Percentiles rank a stretch among this genome's conserved stretches.
These are phyloP conservation scores for Microcaecilia unicolor DNA, from an alignment of 2,797 vertebrate genomes.

Conservation along the genomic window DNA sequence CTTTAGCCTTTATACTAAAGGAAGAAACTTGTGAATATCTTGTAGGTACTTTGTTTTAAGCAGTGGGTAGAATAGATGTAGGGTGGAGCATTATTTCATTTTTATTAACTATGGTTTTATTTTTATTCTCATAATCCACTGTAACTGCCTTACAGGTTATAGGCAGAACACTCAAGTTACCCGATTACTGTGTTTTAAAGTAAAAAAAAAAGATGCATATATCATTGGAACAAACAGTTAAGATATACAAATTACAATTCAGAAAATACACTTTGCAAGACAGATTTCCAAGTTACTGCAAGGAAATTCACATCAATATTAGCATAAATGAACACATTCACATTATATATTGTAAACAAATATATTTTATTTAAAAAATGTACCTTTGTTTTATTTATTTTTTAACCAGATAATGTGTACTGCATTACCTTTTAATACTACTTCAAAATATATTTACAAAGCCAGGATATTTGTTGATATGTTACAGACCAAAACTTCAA, in stretches of 20 bases:
- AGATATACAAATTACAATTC: conserved; percentile 12
- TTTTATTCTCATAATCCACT: too few species aligned
- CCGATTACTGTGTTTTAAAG: conserved; percentile 21
- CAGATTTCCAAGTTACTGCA: conserved; percentile 1
- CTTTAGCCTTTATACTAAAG: too few species aligned
- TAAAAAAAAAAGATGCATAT: conserved; percentile 35
- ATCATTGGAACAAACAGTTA: too few species aligned
- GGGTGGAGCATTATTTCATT: too few species aligned
- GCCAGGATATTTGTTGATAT: neutral
- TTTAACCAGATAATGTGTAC: conserved; percentile 22
- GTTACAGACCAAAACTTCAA: neutral
- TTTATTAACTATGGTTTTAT: too few species aligned
- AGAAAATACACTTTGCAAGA: conserved; percentile 8
- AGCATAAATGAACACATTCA: conserved; percentile 1
- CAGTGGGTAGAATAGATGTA: too few species aligned
- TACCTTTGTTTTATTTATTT: too few species aligned
- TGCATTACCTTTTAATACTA: neutral
- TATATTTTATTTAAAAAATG: conserved; percentile 19
- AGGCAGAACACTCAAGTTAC: conserved; percentile 5
- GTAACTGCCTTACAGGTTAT: too few species aligned
- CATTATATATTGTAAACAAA: conserved; percentile 3
- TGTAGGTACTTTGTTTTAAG: too few species aligned
- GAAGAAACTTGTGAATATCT: too few species aligned
- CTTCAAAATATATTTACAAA: neutral
- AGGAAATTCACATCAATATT: conserved; percentile 3